Conservation (phyloP, 1,140 invertebrate genomes). For the Cydia pomonella region DNA sequence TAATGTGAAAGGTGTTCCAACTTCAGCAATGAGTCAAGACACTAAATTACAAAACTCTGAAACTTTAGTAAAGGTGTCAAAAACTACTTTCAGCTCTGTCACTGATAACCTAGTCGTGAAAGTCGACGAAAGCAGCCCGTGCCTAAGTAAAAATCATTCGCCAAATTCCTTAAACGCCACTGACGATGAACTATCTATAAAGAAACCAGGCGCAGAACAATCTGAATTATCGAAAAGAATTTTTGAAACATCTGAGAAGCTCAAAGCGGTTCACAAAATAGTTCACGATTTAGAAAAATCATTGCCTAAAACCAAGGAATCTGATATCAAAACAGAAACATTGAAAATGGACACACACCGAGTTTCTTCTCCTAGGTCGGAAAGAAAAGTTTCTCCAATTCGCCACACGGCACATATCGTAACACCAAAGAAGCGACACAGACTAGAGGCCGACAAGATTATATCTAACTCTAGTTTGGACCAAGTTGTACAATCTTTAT, state of each 20-base stretch:
- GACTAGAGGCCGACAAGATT: slow-evolving; percentile 75
- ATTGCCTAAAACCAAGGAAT: slow-evolving; percentile 74
- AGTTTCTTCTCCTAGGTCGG: slow-evolving; percentile 66
- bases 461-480: slow-evolving; percentile 68
- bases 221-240: slow-evolving; percentile 79
- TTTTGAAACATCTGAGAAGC: slow-evolving; percentile 77
- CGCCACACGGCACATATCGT: slow-evolving; percentile 73
- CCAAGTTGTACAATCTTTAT: slow-evolving; percentile 75
- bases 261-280: slow-evolving; percentile 79
- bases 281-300: slow-evolving; percentile 77
- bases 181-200: slow-evolving; percentile 68
- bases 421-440: slow-evolving; percentile 82
- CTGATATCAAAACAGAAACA: slow-evolving; percentile 58
- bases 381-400: slow-evolving; percentile 65
- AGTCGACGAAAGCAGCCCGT: slow-evolving; percentile 42
- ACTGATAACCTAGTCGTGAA: slow-evolving; percentile 42
- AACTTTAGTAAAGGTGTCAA: slow-evolving; percentile 41
- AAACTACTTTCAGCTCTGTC: slow-evolving; percentile 37
- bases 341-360: slow-evolving; percentile 62
- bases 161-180: slow-evolving; percentile 51
- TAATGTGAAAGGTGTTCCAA: slow-evolving; percentile 47
- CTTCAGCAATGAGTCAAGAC: slow-evolving; percentile 44
- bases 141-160: slow-evolving; percentile 42
- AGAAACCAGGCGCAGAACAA: slow-evolving; percentile 70
- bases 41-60: slow-evolving; percentile 52